Evolutionary conservation across 2,888 invertebrate genomes (phyloP).

Genomic region (Cosmia pyralina): DNA sequence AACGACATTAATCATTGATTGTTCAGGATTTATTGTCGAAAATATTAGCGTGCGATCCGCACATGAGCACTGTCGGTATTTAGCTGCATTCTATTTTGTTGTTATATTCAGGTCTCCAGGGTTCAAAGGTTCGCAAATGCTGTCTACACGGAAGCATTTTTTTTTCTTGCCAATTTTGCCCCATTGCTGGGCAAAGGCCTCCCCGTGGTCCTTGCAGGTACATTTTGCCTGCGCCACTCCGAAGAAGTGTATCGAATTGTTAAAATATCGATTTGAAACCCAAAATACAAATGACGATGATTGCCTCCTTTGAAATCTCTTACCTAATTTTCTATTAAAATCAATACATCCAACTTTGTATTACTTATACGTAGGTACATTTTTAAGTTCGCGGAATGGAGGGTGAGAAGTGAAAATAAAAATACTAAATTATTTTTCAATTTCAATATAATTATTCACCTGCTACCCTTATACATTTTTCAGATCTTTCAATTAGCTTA

Average conservation of each 20-base stretch:
- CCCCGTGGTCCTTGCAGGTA: no score
- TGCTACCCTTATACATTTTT: no score
- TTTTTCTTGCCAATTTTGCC: neutral
- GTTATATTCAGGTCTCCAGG: neutral
- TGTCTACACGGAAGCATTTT: slow-evolving; percentile 2
- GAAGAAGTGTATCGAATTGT: neutral
- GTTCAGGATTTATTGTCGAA: neutral
- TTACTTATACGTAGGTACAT: neutral
- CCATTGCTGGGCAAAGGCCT: neutral
- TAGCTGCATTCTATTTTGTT: neutral
- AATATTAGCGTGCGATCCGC: slow-evolving; percentile 3
- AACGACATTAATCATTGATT: slow-evolving; percentile 29
- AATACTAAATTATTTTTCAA: no score
- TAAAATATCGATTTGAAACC: slow-evolving; percentile 15
- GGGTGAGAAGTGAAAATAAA: no score
- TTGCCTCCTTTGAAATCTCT: slow-evolving; percentile 21
- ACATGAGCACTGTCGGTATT: neutral
- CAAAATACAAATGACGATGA: slow-evolving; percentile 15
- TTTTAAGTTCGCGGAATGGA: no score
- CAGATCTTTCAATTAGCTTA: no score
- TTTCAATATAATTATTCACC: no score
- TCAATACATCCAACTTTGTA: slow-evolving; percentile 27
- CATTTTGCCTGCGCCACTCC: neutral
- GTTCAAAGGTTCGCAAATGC: neutral
- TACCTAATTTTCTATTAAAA: slow-evolving; percentile 47